Evolutionary conservation across 2,888 invertebrate species (phyloP), one percentile per base, ranked within the genome.

Genomic region (Drosophila anomalata): DNA sequence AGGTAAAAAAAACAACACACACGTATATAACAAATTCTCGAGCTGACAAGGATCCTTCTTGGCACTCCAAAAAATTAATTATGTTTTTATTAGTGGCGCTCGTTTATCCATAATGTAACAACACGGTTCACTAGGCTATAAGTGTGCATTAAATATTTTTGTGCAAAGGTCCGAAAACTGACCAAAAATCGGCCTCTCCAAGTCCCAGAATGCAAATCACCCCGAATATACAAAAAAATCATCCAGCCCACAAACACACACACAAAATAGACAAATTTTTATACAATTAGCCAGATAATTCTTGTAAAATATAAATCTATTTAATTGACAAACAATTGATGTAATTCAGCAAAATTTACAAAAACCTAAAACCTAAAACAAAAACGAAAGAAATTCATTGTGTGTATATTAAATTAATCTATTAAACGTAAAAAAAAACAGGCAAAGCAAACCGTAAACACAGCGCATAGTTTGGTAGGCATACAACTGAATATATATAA

Each of bases 391-490:
- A 42, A 67, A 69, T 55, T 70, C 54, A 70, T 63, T 81, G 74
- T 76, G 73, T 82, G 78, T 75, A 76, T 60, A 63, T 57, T 47
- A 53, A 68, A 62, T 58, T 52, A 75, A 47, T 54, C 69, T 47
- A 36, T n/a, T 36, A 66, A 29, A 24, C 22, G 22, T 46, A 14
- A 44, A 26, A 50, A 24, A 24, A 24, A 48, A 14, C 44, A 50
- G 22, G 51, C 51, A 52, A 67, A 72, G 58, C 61, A 76, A 65
- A 65, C 68, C 62, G 67, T 69, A 74, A 60, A 58, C 68, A 72
- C 39, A 73, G 79, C 84, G 87, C 78, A 77, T 84, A 81, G 82
- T 72, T 81, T 71, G 58, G 54, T 78, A 82, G 81, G 65, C 72
- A 72, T 84, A 69, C 76, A 77, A 58, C 71, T 75, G 61, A 76